Base-by-base conservation (phyloP, 2,113 vertebrate genomes). In the Aegypius monachus region DNA sequence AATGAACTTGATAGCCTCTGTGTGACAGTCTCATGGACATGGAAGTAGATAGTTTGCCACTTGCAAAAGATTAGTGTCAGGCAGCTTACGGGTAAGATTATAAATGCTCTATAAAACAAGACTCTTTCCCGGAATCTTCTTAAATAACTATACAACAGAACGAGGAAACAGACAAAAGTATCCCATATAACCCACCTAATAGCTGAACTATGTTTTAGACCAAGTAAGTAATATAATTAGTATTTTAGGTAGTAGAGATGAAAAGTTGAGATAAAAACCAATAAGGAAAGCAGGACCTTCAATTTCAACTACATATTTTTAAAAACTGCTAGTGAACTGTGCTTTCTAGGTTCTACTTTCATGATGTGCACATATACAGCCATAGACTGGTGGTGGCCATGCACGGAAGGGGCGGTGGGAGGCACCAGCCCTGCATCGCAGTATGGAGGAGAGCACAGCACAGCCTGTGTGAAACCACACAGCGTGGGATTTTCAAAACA, bases 401-500 rank as follows among this genome's bases (percentile, higher is more conserved):
- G 34, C 42, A 79, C 0, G 2, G 52, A 67, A 53, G n/a, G 32
- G 16, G 21, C 1, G 11, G 17, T 71, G 78, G 71, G 38, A 85
- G 32, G 38, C 79, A 90, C 38, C 59, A 89, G 71, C 42, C 29
- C 74, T 62, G 88, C 80, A 73, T 90, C 32, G 8, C 29, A 6
- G 65, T 16, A 3, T 5, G 14, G 40, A 86, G 50, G 34, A 84
- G 67, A 52, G 77, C 23, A 31, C 47, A 91, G 70, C 56, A 87
- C 65, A 91, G 72, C 68, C 77, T 40, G 56, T 92, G 67, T 84
- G 96, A 92, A 93, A 47, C n/a, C 43, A 78, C 90, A 88, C 77
- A 95, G 83, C 2, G 5, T 97, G 95, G 77, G 81, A 95, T 95
- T 96, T 93, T 91, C 68, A 87, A 95, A 95, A 96, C 92, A 97